Evolutionary conservation across 1,140 invertebrate genomes (phyloP).

Genomic region (Uloborus diversus): DNA sequence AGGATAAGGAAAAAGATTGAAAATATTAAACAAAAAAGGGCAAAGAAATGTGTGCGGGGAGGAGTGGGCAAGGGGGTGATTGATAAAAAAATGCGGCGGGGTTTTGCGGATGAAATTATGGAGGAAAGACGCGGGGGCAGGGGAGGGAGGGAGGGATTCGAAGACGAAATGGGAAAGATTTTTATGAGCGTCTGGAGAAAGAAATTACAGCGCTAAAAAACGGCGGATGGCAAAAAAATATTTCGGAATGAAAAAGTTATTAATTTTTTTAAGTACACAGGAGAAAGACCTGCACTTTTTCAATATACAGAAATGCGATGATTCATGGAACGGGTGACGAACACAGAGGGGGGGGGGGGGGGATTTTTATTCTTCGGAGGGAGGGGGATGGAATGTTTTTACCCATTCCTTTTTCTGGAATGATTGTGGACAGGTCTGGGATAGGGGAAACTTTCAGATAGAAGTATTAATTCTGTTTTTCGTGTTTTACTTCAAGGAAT

Average conservation of each 20-base stretch:
- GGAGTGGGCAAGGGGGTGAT: not conserved
- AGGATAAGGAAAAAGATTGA: no score
- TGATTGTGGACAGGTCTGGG: no score
- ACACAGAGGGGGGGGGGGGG: not conserved
- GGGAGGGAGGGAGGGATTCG: not conserved
- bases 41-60: not conserved
- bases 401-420: no score
- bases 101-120: conserved; percentile 12
- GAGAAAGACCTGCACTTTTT: not conserved
- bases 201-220: conserved; percentile 24
- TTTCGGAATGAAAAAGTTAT: conserved; percentile 30
- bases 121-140: not conserved
- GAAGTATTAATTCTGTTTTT: no score
- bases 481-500: no score
- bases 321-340: not conserved
- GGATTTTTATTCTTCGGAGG: no score
- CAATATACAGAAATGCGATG: not conserved
- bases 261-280: conserved; percentile 6
- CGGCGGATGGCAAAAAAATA: not conserved
- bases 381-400: no score
- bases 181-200: not conserved
- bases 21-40: no score
- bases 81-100: not conserved
- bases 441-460: no score
- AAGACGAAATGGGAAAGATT: not conserved